These are phyloP conservation scores for Sebastes schlegelii DNA, from an alignment of 2,113 vertebrate genomes.

Conservation along the genomic window DNA sequence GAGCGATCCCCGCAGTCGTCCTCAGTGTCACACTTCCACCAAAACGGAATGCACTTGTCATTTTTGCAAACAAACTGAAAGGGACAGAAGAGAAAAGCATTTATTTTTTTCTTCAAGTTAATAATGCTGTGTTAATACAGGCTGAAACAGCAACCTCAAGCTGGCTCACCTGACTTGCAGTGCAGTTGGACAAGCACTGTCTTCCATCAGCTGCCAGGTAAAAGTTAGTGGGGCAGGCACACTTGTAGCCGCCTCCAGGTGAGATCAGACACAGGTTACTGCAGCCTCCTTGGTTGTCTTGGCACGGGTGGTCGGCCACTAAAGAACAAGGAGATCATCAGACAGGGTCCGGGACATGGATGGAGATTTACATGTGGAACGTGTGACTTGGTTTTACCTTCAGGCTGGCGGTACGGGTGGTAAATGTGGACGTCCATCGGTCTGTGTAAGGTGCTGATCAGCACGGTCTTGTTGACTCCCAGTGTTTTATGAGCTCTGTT, in stretches of 20 bases:
- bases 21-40: conserved; percentile 99
- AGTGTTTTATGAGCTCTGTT: conserved; percentile 95
- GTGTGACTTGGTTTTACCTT: conserved; percentile 80
- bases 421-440: conserved; percentile 98
- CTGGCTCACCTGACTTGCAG: conserved; percentile 92
- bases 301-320: conserved; percentile 95
- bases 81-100: background rate
- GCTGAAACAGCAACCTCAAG: background rate
- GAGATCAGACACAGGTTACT: conserved; percentile 97
- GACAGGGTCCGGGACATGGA: background rate
- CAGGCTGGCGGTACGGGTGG: conserved; percentile 93
- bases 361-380: background rate
- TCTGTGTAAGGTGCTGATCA: conserved; percentile 95
- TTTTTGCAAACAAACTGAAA: conserved; percentile 97
- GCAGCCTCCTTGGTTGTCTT: conserved; percentile 92
- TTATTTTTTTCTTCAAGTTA: rapidly evolving
- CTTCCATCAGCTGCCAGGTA: conserved; percentile 92
- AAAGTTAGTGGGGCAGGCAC: conserved; percentile 97
- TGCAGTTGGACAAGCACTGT: conserved; percentile 98
- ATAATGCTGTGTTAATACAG: background rate
- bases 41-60: conserved; percentile 99
- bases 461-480: conserved; percentile 88
- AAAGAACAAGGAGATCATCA: background rate
- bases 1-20: conserved; percentile 98
- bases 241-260: conserved; percentile 91